Conservation (phyloP, 53 echinoderm and acorn worm species). For the Zoroaster sp. region DNA sequence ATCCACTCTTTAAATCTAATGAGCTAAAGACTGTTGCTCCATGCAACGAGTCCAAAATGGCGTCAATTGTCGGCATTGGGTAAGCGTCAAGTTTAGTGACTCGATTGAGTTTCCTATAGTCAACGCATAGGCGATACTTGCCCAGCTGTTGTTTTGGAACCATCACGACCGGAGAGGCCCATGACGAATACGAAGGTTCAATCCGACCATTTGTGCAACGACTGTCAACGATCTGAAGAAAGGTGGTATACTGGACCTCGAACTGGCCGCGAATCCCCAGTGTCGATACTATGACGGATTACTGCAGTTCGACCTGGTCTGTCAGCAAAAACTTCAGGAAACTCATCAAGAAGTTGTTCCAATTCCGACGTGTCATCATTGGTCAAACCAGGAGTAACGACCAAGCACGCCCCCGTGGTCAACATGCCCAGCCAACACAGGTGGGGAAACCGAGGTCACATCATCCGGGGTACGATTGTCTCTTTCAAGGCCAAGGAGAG, state of each 20-base stretch:
- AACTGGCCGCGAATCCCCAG: background rate
- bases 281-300: constrained; percentile 1
- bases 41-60: constrained; percentile 7
- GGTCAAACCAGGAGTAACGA: background rate
- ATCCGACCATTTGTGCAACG: background rate
- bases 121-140: constrained; percentile 43
- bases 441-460: background rate
- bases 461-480: background rate
- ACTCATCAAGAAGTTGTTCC: constrained; percentile 2
- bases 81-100: constrained; percentile 64
- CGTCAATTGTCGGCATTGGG: constrained; percentile 31
- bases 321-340: constrained; percentile 1
- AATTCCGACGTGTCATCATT: background rate
- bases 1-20: constrained; percentile 39
- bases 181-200: background rate
- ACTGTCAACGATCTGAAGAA: background rate
- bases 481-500: constrained; percentile 2
- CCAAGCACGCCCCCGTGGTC: too few species aligned
- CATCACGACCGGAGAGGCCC: constrained; percentile 26
- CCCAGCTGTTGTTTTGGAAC: constrained; percentile 28
- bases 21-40: constrained; percentile 25
- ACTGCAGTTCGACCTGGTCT: constrained; percentile 24
- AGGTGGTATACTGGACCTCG: background rate
- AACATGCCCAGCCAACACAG: background rate
- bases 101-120: constrained; percentile 48